Evolutionary conservation across 1,140 invertebrate species (phyloP).

Genomic region (Sycobia sp.): DNA sequence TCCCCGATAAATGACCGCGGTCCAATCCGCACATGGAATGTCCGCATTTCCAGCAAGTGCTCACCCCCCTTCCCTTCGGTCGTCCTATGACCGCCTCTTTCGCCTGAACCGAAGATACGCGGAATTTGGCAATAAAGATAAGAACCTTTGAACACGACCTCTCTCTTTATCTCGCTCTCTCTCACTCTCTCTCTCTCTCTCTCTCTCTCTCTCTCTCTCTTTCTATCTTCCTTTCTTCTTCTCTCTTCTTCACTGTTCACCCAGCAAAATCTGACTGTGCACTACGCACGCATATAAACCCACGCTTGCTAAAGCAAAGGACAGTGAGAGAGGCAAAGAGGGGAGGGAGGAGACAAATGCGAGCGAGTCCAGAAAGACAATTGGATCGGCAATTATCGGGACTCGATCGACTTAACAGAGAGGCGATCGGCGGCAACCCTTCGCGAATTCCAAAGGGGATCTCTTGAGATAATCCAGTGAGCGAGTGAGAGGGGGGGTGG

Average conservation of each 20-base stretch:
- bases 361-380: slow-evolving; percentile 15
- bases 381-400: slow-evolving; percentile 33
- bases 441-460: slow-evolving; percentile 17
- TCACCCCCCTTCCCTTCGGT: background rate
- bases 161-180: too few relatives aligned
- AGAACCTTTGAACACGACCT: slow-evolving; percentile 44
- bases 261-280: too few relatives aligned
- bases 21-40: slow-evolving; percentile 42
- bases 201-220: too few relatives aligned
- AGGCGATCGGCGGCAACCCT: slow-evolving; percentile 3
- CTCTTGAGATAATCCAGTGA: background rate
- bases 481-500: background rate
- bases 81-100: slow-evolving; percentile 44
- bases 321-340: too few relatives aligned
- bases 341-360: background rate
- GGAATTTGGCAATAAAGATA: slow-evolving; percentile 53
- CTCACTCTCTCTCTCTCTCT: slow-evolving; percentile 10
- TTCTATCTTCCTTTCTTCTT: too few relatives aligned
- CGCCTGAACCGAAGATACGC: slow-evolving; percentile 44
- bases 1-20: slow-evolving; percentile 44
- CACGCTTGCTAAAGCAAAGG: too few relatives aligned
- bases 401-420: slow-evolving; percentile 24
- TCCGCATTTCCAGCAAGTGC: slow-evolving; percentile 34
- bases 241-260: too few relatives aligned
- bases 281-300: too few relatives aligned